Conservation (phyloP, 2,113 vertebrate genomes). For the Salvator merianae region DNA sequence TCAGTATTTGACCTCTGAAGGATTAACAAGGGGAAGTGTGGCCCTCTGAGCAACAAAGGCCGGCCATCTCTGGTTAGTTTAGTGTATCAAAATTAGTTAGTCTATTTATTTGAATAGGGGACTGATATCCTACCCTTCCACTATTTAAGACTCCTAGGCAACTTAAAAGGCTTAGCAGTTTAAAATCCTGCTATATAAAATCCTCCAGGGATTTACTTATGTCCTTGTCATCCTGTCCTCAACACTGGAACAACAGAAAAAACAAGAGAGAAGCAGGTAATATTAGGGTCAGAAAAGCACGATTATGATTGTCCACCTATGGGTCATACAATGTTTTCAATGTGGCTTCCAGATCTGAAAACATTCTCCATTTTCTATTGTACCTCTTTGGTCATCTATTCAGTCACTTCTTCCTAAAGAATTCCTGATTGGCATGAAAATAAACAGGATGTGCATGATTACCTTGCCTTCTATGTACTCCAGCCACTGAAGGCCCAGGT, state of each 20-base stretch:
- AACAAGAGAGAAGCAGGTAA: background rate
- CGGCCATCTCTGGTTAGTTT: too few species aligned
- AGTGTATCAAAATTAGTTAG: too few species aligned
- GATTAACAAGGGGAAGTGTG: too few species aligned
- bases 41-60: too few species aligned
- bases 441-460: background rate
- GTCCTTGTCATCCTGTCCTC: background rate
- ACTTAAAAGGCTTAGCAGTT: too few species aligned
- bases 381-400: background rate
- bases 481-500: slow-evolving; percentile 95
- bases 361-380: background rate
- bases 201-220: too few species aligned
- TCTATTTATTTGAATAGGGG: background rate
- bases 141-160: background rate
- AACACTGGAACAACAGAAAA: background rate
- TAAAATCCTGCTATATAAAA: too few species aligned
- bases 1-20: too few species aligned
- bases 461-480: slow-evolving; percentile 92
- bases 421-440: background rate
- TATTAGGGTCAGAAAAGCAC: background rate
- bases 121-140: background rate
- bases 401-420: background rate
- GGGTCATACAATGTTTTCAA: background rate
- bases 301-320: too few species aligned
- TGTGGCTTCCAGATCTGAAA: background rate